These are phyloP conservation scores for Nannoperca obscura DNA, from an alignment of 2,797 vertebrate genomes.

Conservation along the genomic window DNA sequence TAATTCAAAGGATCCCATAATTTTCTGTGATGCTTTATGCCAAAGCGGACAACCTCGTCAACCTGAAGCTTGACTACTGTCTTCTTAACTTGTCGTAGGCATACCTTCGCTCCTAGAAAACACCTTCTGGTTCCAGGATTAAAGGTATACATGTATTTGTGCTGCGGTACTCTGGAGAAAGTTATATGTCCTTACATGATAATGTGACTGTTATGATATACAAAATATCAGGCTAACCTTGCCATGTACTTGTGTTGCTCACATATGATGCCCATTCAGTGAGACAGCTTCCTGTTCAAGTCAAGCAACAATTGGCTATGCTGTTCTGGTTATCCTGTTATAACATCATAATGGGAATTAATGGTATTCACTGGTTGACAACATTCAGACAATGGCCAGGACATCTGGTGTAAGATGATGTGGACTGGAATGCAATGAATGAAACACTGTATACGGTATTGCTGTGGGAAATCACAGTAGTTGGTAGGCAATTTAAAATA, in stretches of 20 bases:
- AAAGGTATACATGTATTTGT: neutral
- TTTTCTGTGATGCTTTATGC: constrained; percentile 2
- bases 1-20: constrained; percentile 1
- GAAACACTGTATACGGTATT: constrained; percentile 20
- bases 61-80: neutral
- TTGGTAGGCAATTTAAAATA: neutral
- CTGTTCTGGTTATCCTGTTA: constrained; percentile 4
- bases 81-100: neutral
- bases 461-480: constrained; percentile 13
- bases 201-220: neutral
- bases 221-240: neutral
- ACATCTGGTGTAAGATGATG: constrained; percentile 36
- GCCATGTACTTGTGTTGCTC: neutral
- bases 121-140: constrained; percentile 1
- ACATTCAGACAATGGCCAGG: constrained; percentile 41
- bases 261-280: neutral
- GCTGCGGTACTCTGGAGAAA: neutral
- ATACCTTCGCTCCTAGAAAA: neutral
- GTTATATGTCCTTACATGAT: neutral
- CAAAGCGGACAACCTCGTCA: neutral
- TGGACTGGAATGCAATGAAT: constrained; percentile 34
- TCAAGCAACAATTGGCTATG: constrained; percentile 6
- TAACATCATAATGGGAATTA: constrained; percentile 19
- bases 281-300: constrained; percentile 6
- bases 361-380: constrained; percentile 47